Evolutionary conservation across 2,797 vertebrate genomes (phyloP).

Genomic region (Notolabrus celidotus): DNA sequence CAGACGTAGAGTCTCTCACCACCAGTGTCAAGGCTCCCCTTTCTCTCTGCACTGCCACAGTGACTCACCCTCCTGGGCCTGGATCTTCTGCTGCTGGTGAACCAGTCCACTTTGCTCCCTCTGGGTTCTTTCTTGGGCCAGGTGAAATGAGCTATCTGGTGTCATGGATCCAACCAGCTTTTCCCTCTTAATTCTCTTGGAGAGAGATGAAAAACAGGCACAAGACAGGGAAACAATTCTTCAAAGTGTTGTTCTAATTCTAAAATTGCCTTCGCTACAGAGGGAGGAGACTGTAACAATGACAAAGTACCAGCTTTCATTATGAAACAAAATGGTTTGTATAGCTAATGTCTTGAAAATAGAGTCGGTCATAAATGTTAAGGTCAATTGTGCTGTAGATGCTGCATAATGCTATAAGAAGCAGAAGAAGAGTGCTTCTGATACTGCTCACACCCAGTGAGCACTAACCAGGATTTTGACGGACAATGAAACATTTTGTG

Average conservation of each 20-base stretch:
- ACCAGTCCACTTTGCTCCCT: background rate
- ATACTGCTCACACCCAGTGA: too few species aligned
- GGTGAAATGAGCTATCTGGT: constrained; percentile 26
- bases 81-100: background rate
- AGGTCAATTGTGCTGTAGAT: too few species aligned
- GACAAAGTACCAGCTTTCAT: too few species aligned
- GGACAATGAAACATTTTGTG: too few species aligned
- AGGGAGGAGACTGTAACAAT: background rate
- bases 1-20: background rate
- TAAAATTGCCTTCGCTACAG: constrained; percentile 25
- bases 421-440: too few species aligned
- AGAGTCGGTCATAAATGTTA: background rate
- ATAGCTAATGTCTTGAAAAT: background rate
- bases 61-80: constrained; percentile 8
- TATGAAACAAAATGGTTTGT: too few species aligned
- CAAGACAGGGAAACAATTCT: constrained; percentile 30
- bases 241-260: constrained; percentile 15
- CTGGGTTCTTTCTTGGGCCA: constrained; percentile 10
- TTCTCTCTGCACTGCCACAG: background rate
- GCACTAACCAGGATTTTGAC: too few species aligned
- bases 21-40: background rate
- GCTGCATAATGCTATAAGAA: too few species aligned
- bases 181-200: constrained; percentile 16
- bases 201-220: constrained; percentile 21
- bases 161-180: background rate